Evolutionary conservation across 1,140 invertebrate genomes (phyloP).

Genomic region (Theocolax elegans): DNA sequence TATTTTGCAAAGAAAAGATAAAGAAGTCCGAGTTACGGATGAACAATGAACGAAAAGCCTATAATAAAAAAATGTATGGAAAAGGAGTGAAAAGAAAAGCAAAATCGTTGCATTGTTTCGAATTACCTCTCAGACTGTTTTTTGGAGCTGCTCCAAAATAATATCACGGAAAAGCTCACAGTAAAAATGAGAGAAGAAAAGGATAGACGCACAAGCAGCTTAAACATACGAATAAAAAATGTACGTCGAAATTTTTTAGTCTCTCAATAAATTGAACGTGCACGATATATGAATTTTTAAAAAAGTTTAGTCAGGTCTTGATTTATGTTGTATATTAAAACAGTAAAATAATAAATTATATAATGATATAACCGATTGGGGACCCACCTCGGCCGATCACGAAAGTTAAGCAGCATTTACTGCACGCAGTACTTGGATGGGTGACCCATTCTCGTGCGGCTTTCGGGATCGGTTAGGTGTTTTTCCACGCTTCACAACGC

Average conservation of each 20-base stretch:
- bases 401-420: too few relatives aligned
- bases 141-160: constrained; percentile 54
- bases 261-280: constrained; percentile 32
- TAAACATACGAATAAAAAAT: constrained; percentile 42
- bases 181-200: constrained; percentile 25
- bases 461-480: too few relatives aligned
- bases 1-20: not conserved
- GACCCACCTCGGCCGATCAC: too few relatives aligned
- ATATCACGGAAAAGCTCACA: constrained; percentile 44
- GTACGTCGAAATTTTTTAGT: constrained; percentile 40
- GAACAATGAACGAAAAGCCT: constrained; percentile 26
- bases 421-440: too few relatives aligned
- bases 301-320: too few relatives aligned
- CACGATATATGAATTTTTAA: too few relatives aligned
- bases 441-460: too few relatives aligned
- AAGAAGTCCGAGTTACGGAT: not conserved
- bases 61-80: constrained; percentile 18
- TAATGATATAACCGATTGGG: too few relatives aligned
- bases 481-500: too few relatives aligned
- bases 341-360: too few relatives aligned
- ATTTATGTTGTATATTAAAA: too few relatives aligned
- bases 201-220: constrained; percentile 11
- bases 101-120: constrained; percentile 32
- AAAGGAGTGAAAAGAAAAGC: constrained; percentile 26
- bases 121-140: constrained; percentile 41